Base-by-base conservation (phyloP, 2,888 invertebrate species). In the Acronicta alni region DNA sequence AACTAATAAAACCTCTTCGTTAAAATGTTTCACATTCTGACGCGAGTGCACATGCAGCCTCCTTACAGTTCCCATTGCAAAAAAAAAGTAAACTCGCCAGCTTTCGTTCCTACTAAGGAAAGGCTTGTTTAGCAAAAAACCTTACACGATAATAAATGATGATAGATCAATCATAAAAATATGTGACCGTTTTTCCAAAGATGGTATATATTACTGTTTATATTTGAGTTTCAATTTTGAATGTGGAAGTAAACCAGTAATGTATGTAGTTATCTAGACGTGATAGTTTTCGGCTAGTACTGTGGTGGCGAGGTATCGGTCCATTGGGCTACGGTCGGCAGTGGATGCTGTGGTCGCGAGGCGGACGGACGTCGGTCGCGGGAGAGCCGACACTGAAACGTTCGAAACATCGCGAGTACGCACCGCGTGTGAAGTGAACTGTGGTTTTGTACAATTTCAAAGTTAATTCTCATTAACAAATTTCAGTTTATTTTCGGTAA, bases 321-420 rank as follows among this genome's bases (percentile, higher is more conserved):
- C 74, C 75, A 75, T 46, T 57, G 43, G 42, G 52, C 48, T 45
- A 52, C 60, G 49, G 18, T 45, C 54, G 53, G 23, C 76, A 75
- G 74, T 75, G 61, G 74, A 75, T 61, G 79, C 79, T 75, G 74
- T 44, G 57, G 16, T 17, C 52, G 38, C 56, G 67, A 14, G 8
- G 43, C 35, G 61, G 9, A 14, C 75, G 72, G 61, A 58, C 79
- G 75, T 48, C 52, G 48, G n/a, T 39, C 17, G 8, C 23, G 20
- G n/a, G 7, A 10, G 32, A 12, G 10, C 14, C 32, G 23, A 47
- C 16, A 12, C 8, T 15, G 5, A 4, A 7, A 16, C 2, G 17
- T 23, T 54, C 38, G 18, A 47, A 35, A 57, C 49, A 43, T 51
- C 64, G 70, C 30, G 57, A 42, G 64, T 49, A 57, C 15, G 39